phyloP scores from a whole-genome alignment of 2,113 vertebrate genomes.

The Crotophaga sulcirostris region DNA sequence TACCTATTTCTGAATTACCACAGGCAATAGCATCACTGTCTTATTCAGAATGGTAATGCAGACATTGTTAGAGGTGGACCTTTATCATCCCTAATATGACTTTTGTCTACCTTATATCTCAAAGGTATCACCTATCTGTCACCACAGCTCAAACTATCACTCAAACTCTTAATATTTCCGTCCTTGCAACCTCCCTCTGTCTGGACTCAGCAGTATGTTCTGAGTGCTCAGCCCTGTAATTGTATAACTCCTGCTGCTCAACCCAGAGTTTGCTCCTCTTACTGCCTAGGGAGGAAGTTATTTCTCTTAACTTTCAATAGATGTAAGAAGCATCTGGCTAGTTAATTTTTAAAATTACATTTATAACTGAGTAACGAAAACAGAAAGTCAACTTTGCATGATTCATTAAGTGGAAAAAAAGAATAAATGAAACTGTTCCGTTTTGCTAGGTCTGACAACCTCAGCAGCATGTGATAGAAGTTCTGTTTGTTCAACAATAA shows the following conservation, averaged over 20 bases:
- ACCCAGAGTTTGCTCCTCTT: background rate
- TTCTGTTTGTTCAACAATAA: background rate
- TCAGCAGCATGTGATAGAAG: background rate
- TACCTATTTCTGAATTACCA: background rate
- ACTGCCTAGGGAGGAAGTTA: background rate
- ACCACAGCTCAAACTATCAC: background rate
- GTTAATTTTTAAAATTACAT: background rate
- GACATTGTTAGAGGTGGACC: background rate
- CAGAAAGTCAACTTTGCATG: background rate
- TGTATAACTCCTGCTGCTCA: background rate
- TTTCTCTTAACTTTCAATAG: background rate
- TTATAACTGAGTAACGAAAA: background rate
- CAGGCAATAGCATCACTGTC: background rate
- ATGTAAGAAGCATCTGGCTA: background rate
- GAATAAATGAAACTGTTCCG: background rate
- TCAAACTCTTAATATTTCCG: background rate
- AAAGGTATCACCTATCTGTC: background rate
- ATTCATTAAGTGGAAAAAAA: background rate
- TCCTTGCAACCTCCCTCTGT: background rate
- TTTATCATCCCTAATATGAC: background rate
- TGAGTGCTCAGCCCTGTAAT: background rate
- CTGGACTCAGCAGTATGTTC: background rate
- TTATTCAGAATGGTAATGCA: background rate
- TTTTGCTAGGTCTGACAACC: background rate
- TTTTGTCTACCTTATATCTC: background rate